Percentiles rank a stretch among this genome's conserved stretches.
These are phyloP conservation scores for Caenorhabditis becei DNA, from an alignment of 2,888 invertebrate genomes.

Conservation along the genomic window DNA sequence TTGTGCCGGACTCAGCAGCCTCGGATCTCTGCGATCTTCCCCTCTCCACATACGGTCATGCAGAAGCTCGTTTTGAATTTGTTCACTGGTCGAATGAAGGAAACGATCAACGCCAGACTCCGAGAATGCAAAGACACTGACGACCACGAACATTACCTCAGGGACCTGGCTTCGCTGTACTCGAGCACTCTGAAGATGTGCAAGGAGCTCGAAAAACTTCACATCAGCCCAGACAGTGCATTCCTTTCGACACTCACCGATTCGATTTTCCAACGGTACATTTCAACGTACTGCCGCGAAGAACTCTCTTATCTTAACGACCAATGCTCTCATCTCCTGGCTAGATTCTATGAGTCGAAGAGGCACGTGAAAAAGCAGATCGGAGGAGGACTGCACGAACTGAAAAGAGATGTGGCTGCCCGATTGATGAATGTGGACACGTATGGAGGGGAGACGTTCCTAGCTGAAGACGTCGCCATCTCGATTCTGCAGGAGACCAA, in stretches of 20 bases:
- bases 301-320: constrained; percentile 90
- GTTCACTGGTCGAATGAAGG: constrained; percentile 89
- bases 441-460: constrained; percentile 95
- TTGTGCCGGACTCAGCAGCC: constrained; percentile 91
- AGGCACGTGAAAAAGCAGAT: constrained; percentile 95
- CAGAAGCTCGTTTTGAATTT: constrained; percentile 95
- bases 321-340: constrained; percentile 88
- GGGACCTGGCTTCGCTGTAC: constrained; percentile 92
- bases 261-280: constrained; percentile 86
- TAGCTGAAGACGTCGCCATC: constrained; percentile 95
- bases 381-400: constrained; percentile 92
- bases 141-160: constrained; percentile 91
- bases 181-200: constrained; percentile 90
- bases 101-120: constrained; percentile 90
- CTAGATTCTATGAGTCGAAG: constrained; percentile 92
- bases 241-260: constrained; percentile 89
- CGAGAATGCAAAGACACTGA: constrained; percentile 85
- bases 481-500: constrained; percentile 91
- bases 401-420: constrained; percentile 93
- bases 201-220: constrained; percentile 87
- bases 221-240: constrained; percentile 89
- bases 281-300: constrained; percentile 64
- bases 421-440: constrained; percentile 95
- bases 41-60: constrained; percentile 96
- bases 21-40: constrained; percentile 89